A percentile compares a stretch with the other conserved stretches of the same genome.
Evolutionary conservation across 2,888 invertebrate genomes (phyloP).

Genomic region (Cantharis nigra): DNA sequence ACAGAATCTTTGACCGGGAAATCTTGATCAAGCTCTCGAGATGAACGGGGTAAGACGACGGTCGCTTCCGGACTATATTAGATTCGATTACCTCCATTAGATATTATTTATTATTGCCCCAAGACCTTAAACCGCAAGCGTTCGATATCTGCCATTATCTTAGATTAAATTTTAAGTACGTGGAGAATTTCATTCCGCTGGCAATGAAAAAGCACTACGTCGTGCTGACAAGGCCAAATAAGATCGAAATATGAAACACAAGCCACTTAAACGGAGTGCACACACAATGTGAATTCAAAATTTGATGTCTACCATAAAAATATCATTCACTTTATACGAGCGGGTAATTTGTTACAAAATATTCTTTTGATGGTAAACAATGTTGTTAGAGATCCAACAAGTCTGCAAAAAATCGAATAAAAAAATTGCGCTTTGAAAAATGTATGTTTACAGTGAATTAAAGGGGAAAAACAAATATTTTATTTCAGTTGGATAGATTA

Average conservation of each 20-base stretch:
- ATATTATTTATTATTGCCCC: constrained; percentile 37
- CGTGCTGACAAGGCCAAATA: neutral
- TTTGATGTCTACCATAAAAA: neutral
- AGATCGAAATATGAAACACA: neutral
- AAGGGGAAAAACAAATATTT: neutral
- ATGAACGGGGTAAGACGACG: neutral
- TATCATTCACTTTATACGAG: neutral
- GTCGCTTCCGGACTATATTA: constrained; percentile 24
- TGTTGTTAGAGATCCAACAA: neutral
- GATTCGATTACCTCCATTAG: constrained; percentile 38
- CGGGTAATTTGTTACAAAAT: neutral
- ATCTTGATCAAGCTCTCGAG: neutral
- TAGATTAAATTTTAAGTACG: constrained; percentile 17
- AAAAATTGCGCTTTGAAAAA: neutral
- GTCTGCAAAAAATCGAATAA: neutral
- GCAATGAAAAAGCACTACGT: neutral
- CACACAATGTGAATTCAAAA: neutral
- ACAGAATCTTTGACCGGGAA: neutral
- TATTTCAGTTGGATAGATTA: neutral
- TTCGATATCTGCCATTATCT: constrained; percentile 33
- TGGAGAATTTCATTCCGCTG: neutral
- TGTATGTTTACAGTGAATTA: neutral
- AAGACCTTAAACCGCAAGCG: constrained; percentile 29
- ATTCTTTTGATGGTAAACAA: neutral
- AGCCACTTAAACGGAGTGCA: neutral